Base-by-base conservation (phyloP, 2,888 invertebrate genomes). In the Hydraecia micacea region DNA sequence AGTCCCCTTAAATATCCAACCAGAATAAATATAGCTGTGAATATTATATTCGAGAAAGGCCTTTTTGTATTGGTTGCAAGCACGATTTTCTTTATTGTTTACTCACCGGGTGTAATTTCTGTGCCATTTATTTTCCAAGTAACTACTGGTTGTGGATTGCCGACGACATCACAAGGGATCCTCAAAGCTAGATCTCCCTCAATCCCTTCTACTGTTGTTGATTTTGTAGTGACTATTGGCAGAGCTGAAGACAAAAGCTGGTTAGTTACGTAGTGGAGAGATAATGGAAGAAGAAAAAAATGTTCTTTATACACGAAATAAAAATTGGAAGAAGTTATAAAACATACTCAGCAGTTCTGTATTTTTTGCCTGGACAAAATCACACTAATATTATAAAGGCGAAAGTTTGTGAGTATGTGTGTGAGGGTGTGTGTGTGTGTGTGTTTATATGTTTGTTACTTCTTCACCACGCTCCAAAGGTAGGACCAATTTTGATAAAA, bases 141-240 rank as follows among this genome's bases (percentile, higher is more conserved):
- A 13, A 86, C 32, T 13, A 52, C 70, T 60, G 88, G 86, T 70
- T 71, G 25, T 5, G 88, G 88, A 13, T 76, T 42, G 39, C 85
- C 86, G 5, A 32, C 11, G 13, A 75, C 80, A 28, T 80, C 69
- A 71, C 88, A 88, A 32, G 86, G 85, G 4, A 88, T 80, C 55
- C 78, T 75, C 49, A 88, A 58, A 58, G 84, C 86, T 25, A 83
- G 11, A 60, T 88, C 88, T 36, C 83, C 86, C 78, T 74, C 71
- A 1, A 87, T 39, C 0, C 81, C 85, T 62, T 81, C 67, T 6
- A 77, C 71, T 49, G 21, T 58, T n/a, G 60, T 46, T 18, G 52
- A 4, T 0, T 80, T 73, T 39, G 75, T 36, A 18, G 32, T 69
- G 36, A 87, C 83, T 28, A 2, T n/a, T 18, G 86, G 79, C 2